Percentiles rank a stretch among this genome's conserved stretches.
These are phyloP conservation scores for Rhingia campestris DNA, from an alignment of 2,888 invertebrate genomes.

Conservation along the genomic window DNA sequence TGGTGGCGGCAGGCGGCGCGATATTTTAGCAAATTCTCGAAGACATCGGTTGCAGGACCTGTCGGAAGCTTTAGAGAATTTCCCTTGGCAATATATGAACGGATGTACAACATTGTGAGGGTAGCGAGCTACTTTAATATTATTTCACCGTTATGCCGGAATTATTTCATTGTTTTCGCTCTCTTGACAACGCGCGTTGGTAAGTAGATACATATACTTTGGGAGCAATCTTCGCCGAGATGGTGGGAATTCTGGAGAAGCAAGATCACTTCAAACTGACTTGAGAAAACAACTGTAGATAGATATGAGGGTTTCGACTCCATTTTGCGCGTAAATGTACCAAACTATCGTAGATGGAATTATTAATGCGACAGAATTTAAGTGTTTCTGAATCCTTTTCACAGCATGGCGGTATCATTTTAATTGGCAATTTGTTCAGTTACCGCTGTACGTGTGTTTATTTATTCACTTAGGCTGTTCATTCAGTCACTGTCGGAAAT, in stretches of 20 bases:
- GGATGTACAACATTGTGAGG: conserved; percentile 5
- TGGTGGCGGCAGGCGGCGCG: not conserved
- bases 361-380: conserved; percentile 2
- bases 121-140: conserved; percentile 44
- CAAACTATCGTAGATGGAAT: conserved; percentile 15
- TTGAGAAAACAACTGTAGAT: not conserved
- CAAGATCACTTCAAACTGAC: conserved; percentile 13
- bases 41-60: conserved; percentile 19
- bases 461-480: not conserved
- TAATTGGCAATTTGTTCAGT: conserved; percentile 7
- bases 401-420: not conserved
- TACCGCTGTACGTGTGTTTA: not conserved
- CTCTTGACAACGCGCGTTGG: conserved; percentile 6
- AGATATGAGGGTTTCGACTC: not conserved
- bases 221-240: not conserved
- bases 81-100: conserved; percentile 39
- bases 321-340: not conserved
- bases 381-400: not conserved
- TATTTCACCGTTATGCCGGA: conserved; percentile 61
- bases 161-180: conserved; percentile 57
- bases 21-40: conserved; percentile 2
- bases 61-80: conserved; percentile 34
- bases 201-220: not conserved
- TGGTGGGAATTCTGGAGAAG: not conserved
- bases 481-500: too few species aligned